Base-by-base conservation (phyloP, 1,140 invertebrate species). In the Tetraneura akinire region DNA sequence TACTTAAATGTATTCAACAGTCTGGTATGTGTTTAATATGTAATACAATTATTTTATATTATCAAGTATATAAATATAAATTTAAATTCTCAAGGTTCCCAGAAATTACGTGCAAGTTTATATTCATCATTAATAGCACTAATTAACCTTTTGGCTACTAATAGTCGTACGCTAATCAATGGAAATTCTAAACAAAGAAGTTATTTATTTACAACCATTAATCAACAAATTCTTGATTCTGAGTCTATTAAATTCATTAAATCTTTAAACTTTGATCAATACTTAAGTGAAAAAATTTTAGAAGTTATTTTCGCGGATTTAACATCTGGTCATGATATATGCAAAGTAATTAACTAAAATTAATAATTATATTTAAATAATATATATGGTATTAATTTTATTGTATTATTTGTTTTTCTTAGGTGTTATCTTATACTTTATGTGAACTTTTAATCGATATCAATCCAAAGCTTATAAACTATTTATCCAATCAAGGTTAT, bases 301-400 rank as follows among this genome's bases (percentile, higher is more conserved):
- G 91, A 94, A 82, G 90, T 94, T 42, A 87, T 97, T 37, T 94
- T 93, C 83, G 89, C 92, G 80, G 95, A 96, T 86, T 94, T 92
- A 80, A 93, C 94, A 11, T 92, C 92, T 16, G 93, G 94, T 0
- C 94, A 96, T 84, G 93, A 96, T 83, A 91, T 96, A 23, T 95
- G 93, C 84, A 91, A 94, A 84, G 88, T 89, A 82, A 83, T 84
- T 84, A 26, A 55, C 8, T 42, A 42, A 37, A 57, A 57, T 76
- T 57, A 1, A 13, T 51, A 3, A 45, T 21, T 57, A 26, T 9
- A 53, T 26, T 76, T 45, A 14, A n/a, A n/a, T n/a, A n/a, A n/a
- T n/a, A n/a, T n/a, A n/a, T n/a, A n/a, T n/a, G n/a, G n/a, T n/a
- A n/a, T n/a, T n/a, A n/a, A n/a, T n/a, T n/a, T n/a, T n/a, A n/a